These are phyloP conservation scores for Dipodomys stephensi DNA, from an alignment of 2,113 vertebrate species.

Conservation along the genomic window DNA sequence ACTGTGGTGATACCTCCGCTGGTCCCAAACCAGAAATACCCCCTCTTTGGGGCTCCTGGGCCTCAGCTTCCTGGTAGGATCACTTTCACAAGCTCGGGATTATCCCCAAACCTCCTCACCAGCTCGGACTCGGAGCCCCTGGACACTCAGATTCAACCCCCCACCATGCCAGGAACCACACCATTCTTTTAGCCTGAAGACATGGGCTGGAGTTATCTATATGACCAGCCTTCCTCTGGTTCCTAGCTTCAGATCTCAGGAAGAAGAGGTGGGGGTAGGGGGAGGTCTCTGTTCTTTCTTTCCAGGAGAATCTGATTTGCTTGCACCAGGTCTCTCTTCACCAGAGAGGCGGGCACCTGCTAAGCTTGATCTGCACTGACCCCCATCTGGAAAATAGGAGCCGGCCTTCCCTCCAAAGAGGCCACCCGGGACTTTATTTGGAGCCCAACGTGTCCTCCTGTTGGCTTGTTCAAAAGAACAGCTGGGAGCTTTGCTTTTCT, in stretches of 20 bases:
- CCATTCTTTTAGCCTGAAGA: background rate
- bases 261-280: background rate
- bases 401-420: slow-evolving; percentile 8
- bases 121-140: background rate
- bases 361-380: background rate
- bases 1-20: background rate
- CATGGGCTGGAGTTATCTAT: background rate
- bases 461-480: slow-evolving; percentile 57
- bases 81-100: background rate
- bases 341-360: slow-evolving; percentile 25
- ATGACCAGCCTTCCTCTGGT: background rate
- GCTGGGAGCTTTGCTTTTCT: slow-evolving; percentile 63
- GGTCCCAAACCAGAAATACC: background rate
- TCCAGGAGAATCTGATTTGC: background rate
- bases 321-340: background rate
- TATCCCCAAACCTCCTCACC: background rate
- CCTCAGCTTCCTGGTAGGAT: background rate
- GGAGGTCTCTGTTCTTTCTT: background rate
- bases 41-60: background rate
- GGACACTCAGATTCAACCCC: background rate
- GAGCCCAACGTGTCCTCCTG: slow-evolving; percentile 31
- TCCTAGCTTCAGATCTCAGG: background rate
- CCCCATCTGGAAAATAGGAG: slow-evolving; percentile 17
- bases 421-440: slow-evolving; percentile 48
- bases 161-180: background rate